Evolutionary conservation across 1,140 invertebrate genomes (phyloP), one percentile per base, ranked within the genome.

Genomic region (Asbolus verrucosus): DNA sequence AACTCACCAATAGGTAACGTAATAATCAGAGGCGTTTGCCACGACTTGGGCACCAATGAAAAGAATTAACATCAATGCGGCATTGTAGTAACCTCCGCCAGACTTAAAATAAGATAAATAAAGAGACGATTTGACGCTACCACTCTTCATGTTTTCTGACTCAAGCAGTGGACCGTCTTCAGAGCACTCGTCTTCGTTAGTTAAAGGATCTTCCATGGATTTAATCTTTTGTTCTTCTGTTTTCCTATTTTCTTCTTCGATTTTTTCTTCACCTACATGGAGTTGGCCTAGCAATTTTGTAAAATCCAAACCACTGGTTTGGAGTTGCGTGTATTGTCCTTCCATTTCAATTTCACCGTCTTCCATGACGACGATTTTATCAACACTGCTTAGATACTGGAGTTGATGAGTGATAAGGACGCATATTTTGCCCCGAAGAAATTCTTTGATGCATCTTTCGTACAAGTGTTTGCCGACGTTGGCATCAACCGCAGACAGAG

Each of bases 391-490:
- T 8, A 92, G 82, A 67, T 87, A 90, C 70, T 91, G 90, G 4
- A 91, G 75, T 73, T 91, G 90, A 81, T 92, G 90, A 2, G 90
- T 92, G 1, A 90, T 88, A 8, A 92, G 78, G 66, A 92, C 89
- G 19, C 91, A 84, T 9, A 88, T 90, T 81, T 92, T 91, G 1
- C 83, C 82, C 31, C 83, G 82, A 1, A 92, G 78, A 38, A 84
- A 84, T 24, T 79, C 81, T 18, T 81, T 73, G 62, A 90, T 85
- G 54, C 85, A 84, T 68, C 86, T 81, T 6, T 86, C 81, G 74
- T 89, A 90, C 38, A 90, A 86, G 24, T 87, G 84, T 62, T 83
- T 78, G 1, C 84, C 86, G 1, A 91, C 86, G 71, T 84, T 84
- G 2, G 83, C 78, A 68, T 91, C 89, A 1, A 91, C 87, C 0